Percentiles rank a stretch among this genome's conserved stretches.
These are phyloP conservation scores for Pristionchus japonicus DNA, from an alignment of 2,888 invertebrate genomes.

Conservation along the genomic window DNA sequence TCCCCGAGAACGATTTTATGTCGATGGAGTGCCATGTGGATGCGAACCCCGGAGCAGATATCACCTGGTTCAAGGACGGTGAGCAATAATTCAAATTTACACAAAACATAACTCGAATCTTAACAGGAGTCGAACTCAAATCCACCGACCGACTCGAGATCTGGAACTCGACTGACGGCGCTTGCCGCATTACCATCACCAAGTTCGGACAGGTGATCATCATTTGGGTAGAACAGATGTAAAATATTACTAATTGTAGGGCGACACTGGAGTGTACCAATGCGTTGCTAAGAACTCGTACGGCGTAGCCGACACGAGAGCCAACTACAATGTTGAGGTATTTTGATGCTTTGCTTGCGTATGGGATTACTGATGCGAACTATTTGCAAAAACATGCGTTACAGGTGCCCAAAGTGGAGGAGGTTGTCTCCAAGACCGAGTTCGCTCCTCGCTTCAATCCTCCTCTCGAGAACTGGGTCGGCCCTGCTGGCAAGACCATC, in stretches of 20 bases:
- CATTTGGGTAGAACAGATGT: slow-evolving; percentile 71
- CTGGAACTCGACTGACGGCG: slow-evolving; percentile 71
- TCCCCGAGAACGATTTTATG: slow-evolving; percentile 64
- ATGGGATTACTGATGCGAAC: too few relatives aligned
- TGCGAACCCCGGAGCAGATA: slow-evolving; percentile 71
- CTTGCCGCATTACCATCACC: slow-evolving; percentile 70
- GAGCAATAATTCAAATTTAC: too few relatives aligned
- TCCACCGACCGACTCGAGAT: slow-evolving; percentile 64
- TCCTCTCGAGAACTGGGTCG: slow-evolving; percentile 76
- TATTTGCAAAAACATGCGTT: not conserved
- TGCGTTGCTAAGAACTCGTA: slow-evolving; percentile 80
- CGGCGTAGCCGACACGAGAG: slow-evolving; percentile 70
- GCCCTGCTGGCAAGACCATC: slow-evolving; percentile 72
- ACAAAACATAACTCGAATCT: too few relatives aligned
- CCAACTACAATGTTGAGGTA: slow-evolving; percentile 65
- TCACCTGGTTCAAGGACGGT: slow-evolving; percentile 67
- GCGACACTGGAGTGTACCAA: slow-evolving; percentile 80
- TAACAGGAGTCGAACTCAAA: slow-evolving; percentile 47
- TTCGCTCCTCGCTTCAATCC: slow-evolving; percentile 75
- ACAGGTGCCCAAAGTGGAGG: slow-evolving; percentile 51
- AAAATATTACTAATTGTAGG: slow-evolving; percentile 52
- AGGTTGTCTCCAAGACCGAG: slow-evolving; percentile 61
- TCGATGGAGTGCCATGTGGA: slow-evolving; percentile 75
- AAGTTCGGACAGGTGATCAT: slow-evolving; percentile 57
- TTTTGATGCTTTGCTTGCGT: not conserved